Evolutionary conservation across 1,140 invertebrate species (phyloP), one percentile per base, ranked within the genome.

Genomic region (Pararge aegeria): DNA sequence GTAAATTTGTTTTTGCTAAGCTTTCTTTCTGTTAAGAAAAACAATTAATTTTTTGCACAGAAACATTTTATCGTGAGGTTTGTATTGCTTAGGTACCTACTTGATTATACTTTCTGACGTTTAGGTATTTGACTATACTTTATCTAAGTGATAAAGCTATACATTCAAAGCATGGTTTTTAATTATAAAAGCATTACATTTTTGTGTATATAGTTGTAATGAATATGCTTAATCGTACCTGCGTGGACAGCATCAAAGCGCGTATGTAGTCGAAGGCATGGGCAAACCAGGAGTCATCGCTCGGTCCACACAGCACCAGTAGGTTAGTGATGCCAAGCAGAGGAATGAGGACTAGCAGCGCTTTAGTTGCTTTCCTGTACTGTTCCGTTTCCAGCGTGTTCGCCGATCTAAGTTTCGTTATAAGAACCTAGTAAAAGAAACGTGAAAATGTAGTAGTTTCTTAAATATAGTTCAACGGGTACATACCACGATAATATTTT

Each of bases 291-390:
- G 91, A 94, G 74, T 92, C 92, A 73, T 92, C 92, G 18, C 92
- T 93, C 0, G 96, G 96, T 12, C 95, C 94, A 10, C 93, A 93
- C 27, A 97, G 90, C 3, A 97, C 93, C 49, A 98, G 84, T 15
- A 97, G 90, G 80, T 98, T 97, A 1, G 96, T 97, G 55, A 97
- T 94, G n/a, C 96, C 96, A 55, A 98, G 91, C 13, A 98, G 90
- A 1, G 97, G 97, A 75, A 97, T 96, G 9, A 98, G 90, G 6
- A 97, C 96, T 6, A 97, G 84, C 7, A 98, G 91, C 9, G 96
- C 96, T 85, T 97, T 97, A 0, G 95, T 95, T 0, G 96, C 96
- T 83, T 97, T 98, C 40, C 95, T 90, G 82, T 96, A 96, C 80
- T 98, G 96, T 65, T 96, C 94, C 0, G 95, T 97, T 85, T 98